Conservation (phyloP, 2,888 invertebrate genomes). For the Hirtodrosophila duncani region DNA sequence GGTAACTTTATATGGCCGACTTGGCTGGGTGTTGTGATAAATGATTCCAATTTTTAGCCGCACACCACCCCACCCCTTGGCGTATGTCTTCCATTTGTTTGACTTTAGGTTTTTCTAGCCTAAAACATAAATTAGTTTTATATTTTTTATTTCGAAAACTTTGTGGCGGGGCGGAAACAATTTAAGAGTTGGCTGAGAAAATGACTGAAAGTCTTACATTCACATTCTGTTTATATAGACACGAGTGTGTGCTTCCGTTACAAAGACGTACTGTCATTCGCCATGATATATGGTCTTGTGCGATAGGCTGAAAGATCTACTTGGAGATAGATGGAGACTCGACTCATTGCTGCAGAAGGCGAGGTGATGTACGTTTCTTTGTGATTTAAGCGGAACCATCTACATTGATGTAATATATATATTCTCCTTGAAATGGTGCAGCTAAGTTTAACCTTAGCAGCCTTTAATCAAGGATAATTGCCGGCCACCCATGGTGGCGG, state of each 20-base stretch:
- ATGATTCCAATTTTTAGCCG: conserved; percentile 56
- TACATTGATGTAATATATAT: too few relatives aligned
- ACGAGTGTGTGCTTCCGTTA: too few relatives aligned
- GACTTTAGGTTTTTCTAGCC: conserved; percentile 14
- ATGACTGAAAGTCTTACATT: too few relatives aligned
- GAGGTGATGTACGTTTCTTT: too few relatives aligned
- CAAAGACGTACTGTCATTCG: too few relatives aligned
- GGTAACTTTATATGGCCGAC: conserved; percentile 10
- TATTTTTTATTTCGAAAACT: conserved; percentile 32
- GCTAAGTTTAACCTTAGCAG: conserved; percentile 48
- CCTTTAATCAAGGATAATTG: neutral
- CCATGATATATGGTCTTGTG: too few relatives aligned
- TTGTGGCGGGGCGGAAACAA: conserved; percentile 15
- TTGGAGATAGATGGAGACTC: too few relatives aligned
- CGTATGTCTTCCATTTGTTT: conserved; percentile 48
- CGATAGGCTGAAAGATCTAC: too few relatives aligned
- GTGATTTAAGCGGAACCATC: too few relatives aligned
- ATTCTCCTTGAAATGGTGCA: conserved; percentile 10
- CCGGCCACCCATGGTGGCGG: conserved; percentile 54
- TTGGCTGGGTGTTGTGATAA: conserved; percentile 63
- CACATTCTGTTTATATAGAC: too few relatives aligned
- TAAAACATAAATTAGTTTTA: conserved; percentile 60
- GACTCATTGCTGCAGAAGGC: too few relatives aligned
- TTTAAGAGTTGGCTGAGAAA: conserved; percentile 33
- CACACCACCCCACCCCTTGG: conserved; percentile 31